These are phyloP conservation scores for Delphinapterus leucas DNA, from an alignment of 2,113 vertebrate species.

Conservation along the genomic window DNA sequence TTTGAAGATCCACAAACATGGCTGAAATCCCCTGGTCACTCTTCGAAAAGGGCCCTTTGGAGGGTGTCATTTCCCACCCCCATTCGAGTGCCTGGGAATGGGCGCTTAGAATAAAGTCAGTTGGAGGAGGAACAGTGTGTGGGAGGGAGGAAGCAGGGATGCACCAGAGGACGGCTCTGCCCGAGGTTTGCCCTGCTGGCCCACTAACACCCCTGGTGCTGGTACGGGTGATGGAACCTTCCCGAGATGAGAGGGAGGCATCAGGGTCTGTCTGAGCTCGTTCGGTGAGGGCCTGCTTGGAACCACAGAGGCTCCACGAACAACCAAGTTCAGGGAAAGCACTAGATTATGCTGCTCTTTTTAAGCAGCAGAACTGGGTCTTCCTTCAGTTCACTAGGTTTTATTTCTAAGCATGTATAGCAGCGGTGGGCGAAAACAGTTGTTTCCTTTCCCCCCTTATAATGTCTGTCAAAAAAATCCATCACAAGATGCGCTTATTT, in stretches of 20 bases:
- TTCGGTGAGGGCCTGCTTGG: accelerated
- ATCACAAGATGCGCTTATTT: background rate
- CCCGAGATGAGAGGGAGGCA: background rate
- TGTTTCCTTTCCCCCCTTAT: background rate
- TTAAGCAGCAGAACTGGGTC: background rate
- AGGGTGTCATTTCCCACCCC: background rate
- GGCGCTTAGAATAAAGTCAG: background rate
- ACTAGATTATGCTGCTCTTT: background rate
- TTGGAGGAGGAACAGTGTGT: background rate
- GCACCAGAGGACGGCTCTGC: accelerated
- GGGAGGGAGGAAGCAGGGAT: background rate
- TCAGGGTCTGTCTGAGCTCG: too few relatives aligned
- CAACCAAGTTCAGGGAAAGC: background rate
- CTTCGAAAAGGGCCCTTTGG: background rate
- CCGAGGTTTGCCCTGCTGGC: background rate
- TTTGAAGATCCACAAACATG: background rate
- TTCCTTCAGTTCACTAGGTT: background rate
- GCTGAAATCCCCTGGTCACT: background rate
- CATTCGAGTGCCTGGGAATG: background rate
- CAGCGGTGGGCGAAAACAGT: background rate
- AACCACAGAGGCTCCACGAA: background rate
- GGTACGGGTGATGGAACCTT: background rate
- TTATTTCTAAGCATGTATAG: background rate
- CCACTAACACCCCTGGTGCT: background rate
- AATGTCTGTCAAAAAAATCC: background rate